Conservation (phyloP, 1,140 invertebrate species). For the Diabrotica virgifera region DNA sequence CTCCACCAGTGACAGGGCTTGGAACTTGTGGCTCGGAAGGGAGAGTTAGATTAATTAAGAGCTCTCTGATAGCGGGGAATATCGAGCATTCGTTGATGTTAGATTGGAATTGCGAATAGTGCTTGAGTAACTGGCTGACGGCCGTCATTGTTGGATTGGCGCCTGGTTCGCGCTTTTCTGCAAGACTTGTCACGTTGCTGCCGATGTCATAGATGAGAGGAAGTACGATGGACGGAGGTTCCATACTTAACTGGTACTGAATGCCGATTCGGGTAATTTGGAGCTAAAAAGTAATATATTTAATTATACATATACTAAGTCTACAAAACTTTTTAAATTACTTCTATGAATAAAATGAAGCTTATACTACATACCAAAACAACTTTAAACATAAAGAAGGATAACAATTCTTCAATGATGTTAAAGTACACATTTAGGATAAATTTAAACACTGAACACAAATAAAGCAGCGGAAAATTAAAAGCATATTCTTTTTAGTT, state of each 20-base stretch:
- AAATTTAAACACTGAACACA: no score
- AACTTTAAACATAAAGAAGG: no score
- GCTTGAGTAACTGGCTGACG: constrained; percentile 64
- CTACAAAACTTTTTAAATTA: no score
- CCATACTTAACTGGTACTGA: constrained; percentile 59
- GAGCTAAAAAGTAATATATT: constrained; percentile 55
- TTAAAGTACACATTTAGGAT: no score
- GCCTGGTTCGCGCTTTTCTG: constrained; percentile 68
- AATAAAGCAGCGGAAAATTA: no score
- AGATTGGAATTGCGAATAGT: constrained; percentile 59
- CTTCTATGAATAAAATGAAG: no score
- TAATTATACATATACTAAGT: no score
- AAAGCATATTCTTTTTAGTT: no score
- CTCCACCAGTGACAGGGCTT: constrained; percentile 49
- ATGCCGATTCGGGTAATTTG: constrained; percentile 76
- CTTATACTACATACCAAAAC: no score
- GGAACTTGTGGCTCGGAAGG: constrained; percentile 52
- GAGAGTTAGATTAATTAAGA: constrained; percentile 74
- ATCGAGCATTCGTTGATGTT: constrained; percentile 72
- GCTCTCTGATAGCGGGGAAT: constrained; percentile 82
- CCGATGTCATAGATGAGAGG: constrained; percentile 86
- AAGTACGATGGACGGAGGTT: constrained; percentile 77
- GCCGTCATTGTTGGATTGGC: constrained; percentile 60
- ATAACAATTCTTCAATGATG: no score
- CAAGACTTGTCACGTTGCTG: constrained; percentile 80